Evolutionary conservation across 2,113 vertebrate genomes (phyloP).

Genomic region (Falco punctatus): DNA sequence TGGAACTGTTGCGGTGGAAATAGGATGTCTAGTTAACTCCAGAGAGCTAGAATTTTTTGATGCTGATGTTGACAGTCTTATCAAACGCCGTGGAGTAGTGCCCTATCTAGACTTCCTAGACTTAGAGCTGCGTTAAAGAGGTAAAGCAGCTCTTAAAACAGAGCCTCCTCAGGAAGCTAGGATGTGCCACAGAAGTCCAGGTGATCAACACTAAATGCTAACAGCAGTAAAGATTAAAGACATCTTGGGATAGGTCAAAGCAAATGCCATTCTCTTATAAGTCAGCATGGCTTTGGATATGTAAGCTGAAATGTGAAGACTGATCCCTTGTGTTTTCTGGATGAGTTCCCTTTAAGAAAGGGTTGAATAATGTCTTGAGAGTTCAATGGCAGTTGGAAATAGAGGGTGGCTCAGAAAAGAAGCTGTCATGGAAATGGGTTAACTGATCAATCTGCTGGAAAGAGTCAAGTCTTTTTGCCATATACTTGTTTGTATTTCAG

Average conservation of each 20-base stretch:
- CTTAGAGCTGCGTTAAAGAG: background rate
- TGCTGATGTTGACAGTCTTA: background rate
- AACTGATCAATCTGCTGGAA: background rate
- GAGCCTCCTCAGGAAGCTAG: background rate
- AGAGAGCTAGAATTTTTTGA: background rate
- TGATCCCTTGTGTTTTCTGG: background rate
- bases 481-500: accelerated
- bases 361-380: background rate
- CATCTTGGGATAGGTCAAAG: accelerated
- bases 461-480: accelerated
- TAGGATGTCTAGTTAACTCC: background rate
- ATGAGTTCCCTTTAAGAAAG: background rate
- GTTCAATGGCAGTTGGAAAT: background rate
- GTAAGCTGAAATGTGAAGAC: accelerated
- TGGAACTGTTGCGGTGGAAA: no score
- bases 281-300: background rate
- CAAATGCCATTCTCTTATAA: accelerated
- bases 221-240: background rate
- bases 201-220: background rate
- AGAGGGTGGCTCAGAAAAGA: background rate
- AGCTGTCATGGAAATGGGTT: background rate
- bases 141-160: background rate
- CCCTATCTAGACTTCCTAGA: no score
- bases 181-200: background rate
- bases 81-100: accelerated